Base-by-base conservation (phyloP, 1,140 invertebrate genomes). In the Atta colombica region DNA sequence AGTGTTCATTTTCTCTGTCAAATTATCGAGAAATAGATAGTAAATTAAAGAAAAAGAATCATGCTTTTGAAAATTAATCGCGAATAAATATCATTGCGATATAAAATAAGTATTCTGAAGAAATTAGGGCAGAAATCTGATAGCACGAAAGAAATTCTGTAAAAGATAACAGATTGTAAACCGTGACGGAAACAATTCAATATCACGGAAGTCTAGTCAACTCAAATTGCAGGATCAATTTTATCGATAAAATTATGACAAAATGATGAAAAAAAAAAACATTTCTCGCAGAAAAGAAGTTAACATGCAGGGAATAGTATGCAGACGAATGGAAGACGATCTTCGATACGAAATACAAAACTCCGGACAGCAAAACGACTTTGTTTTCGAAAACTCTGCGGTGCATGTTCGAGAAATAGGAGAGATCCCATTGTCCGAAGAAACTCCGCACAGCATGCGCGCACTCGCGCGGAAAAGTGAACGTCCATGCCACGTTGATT, bases 391-490 rank as follows among this genome's bases (percentile, higher is more conserved):
- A 74, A 61, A 49, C 39, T n/a, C 35, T 66, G 65, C 49, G 63
- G 49, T 80, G 77, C 77, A 45, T 39, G 80, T 16, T 55, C 21
- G 39, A 72, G 78, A 82, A 82, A 82, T 49, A 60, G 55, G 8
- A 74, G 61, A 66, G 68, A 74, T 74, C 21, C 53, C n/a, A 74
- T 82, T 82, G 80, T 82, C 55, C 68, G 39, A 60, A 55, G 28
- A 72, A 82, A 74, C 39, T 58, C 55, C 2, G 55, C 68, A 61
- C 39, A 66, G 66, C 6, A 53, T 60, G 25, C 68, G 68, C 80
- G 80, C 78, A 81, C 51, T 72, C 65, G 35, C 78, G 80, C 80
- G 80, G 78, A 82, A 82, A 82, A 82, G 55, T 53, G 68, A 82
- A 74, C 80, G 77, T 80, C 77, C 77, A 68, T 49, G 66, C 53